Percentiles rank a stretch among this genome's conserved stretches.
These are phyloP conservation scores for Catalaphyllia jardinei DNA, from an alignment of 64 coral and sea anemone genomes.

Conservation along the genomic window DNA sequence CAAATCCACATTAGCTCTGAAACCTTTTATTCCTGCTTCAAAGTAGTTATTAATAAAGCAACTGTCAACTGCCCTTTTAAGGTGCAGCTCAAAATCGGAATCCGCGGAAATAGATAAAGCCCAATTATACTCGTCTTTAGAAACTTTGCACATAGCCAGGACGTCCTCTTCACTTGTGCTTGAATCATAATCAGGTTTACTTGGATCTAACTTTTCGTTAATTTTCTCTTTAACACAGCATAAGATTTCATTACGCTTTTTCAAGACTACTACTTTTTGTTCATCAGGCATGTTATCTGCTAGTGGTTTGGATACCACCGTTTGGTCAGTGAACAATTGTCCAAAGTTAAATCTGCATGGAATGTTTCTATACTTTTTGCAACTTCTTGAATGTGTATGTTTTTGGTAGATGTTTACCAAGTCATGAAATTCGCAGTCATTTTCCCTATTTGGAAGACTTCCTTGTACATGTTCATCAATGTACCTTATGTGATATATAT, in stretches of 20 bases:
- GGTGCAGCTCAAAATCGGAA: slow-evolving; percentile 11
- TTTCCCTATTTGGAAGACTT: too few relatives aligned
- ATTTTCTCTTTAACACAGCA: not conserved
- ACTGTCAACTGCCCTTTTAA: slow-evolving; percentile 11
- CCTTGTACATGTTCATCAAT: too few relatives aligned
- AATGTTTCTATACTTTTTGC: slow-evolving; percentile 13
- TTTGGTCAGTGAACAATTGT: slow-evolving; percentile 8
- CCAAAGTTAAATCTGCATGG: slow-evolving; percentile 22
- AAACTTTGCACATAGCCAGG: not conserved
- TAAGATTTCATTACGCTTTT: not conserved
- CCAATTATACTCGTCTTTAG: not conserved
- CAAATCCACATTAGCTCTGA: not conserved
- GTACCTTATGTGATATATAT: too few relatives aligned
- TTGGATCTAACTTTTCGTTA: slow-evolving; percentile 9
- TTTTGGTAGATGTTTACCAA: not conserved
- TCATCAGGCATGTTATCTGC: not conserved
- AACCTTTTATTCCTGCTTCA: slow-evolving; percentile 2
- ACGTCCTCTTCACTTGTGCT: not conserved
- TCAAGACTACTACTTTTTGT: not conserved
- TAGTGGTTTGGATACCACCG: not conserved
- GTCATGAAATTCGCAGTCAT: slow-evolving; percentile 1
- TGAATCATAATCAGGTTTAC: slow-evolving; percentile 7
- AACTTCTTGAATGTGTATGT: not conserved
- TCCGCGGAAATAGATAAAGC: not conserved
- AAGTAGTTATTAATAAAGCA: slow-evolving; percentile 20